These are phyloP conservation scores for Agonum fuliginosum DNA, from an alignment of 2,888 invertebrate genomes.

Conservation along the genomic window DNA sequence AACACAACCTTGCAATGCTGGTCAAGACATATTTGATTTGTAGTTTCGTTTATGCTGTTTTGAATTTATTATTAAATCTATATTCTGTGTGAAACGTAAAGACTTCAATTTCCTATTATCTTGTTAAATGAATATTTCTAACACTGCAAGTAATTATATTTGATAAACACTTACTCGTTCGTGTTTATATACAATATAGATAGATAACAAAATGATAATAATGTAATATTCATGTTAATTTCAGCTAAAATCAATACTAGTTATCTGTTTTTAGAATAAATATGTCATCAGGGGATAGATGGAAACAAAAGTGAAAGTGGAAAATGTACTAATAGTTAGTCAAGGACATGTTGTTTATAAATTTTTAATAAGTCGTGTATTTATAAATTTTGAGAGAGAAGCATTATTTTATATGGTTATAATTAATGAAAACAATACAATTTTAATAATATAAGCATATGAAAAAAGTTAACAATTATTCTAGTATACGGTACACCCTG, in stretches of 20 bases:
- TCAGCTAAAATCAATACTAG: conserved; percentile 22
- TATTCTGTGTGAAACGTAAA: not conserved
- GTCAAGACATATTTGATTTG: too few relatives aligned
- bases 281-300: not conserved
- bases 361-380: too few relatives aligned
- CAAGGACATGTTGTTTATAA: too few relatives aligned
- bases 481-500: too few relatives aligned
- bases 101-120: not conserved
- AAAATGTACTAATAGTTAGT: too few relatives aligned
- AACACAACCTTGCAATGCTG: too few relatives aligned
- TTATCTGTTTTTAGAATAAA: conserved; percentile 32
- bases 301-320: conserved; percentile 10
- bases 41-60: too few relatives aligned
- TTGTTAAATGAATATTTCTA: conserved; percentile 22
- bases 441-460: too few relatives aligned
- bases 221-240: conserved; percentile 40
- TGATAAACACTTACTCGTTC: conserved; percentile 7
- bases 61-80: not conserved
- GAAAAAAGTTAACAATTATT: too few relatives aligned
- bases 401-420: too few relatives aligned
- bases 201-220: conserved; percentile 40
- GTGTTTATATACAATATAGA: conserved; percentile 16
- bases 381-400: too few relatives aligned
- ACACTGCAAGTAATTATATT: conserved; percentile 10
- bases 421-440: too few relatives aligned